A percentile compares a stretch with the other conserved stretches of the same genome.
These are phyloP conservation scores for Pterois miles DNA, from an alignment of 2,797 vertebrate species.

Conservation along the genomic window DNA sequence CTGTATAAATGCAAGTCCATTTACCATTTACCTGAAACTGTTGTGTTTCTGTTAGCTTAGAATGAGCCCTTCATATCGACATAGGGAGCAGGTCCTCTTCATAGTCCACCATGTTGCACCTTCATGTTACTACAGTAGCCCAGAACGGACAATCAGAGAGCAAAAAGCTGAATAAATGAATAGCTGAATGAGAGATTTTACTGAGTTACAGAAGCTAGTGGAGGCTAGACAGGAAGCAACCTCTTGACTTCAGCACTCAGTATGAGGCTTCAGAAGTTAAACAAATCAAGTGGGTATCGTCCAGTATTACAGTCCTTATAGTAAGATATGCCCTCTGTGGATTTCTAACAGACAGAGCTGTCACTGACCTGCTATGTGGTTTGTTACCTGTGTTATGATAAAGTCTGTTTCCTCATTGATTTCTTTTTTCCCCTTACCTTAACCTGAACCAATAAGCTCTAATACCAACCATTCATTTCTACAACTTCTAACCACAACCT, in stretches of 20 bases:
- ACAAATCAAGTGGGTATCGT: background rate
- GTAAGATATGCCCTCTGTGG: background rate
- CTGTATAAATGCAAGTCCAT: no score
- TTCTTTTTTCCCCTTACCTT: background rate
- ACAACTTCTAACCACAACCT: background rate
- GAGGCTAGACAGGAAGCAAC: background rate
- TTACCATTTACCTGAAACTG: no score
- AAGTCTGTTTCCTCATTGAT: background rate
- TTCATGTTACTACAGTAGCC: no score
- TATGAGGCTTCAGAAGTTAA: background rate
- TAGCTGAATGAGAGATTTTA: background rate
- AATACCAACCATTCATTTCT: background rate
- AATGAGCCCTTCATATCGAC: no score
- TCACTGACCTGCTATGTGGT: background rate
- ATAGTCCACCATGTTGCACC: no score
- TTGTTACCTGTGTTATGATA: background rate
- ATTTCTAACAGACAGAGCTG: background rate
- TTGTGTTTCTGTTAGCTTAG: no score
- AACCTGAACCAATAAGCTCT: background rate
- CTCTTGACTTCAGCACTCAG: background rate
- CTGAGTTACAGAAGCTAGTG: background rate
- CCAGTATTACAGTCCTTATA: background rate
- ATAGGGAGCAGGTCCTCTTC: no score
- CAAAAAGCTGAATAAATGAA: background rate
- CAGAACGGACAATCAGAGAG: background rate